Conservation (phyloP, 2,113 vertebrate genomes). For the Pongo abelii region DNA sequence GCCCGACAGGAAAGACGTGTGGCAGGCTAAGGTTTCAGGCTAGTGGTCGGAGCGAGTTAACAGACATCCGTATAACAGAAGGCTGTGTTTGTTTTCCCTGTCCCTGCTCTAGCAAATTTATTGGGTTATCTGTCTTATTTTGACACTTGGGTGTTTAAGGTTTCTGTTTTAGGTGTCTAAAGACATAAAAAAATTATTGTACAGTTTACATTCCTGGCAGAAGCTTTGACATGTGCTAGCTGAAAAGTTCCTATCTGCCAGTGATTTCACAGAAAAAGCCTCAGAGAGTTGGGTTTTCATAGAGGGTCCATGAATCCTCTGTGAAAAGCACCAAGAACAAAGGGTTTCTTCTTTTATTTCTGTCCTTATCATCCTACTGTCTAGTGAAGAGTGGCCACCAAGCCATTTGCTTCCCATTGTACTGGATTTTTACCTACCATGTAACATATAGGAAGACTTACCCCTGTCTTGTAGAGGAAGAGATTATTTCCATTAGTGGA, state of each 20-base stretch:
- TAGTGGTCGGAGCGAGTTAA: conserved; percentile 59
- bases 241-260: conserved; percentile 63
- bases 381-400: neutral
- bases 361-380: neutral
- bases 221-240: conserved; percentile 75
- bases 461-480: neutral
- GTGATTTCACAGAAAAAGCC: conserved; percentile 9
- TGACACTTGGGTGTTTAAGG: conserved; percentile 76
- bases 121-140: conserved; percentile 79
- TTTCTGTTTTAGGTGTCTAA: conserved; percentile 79
- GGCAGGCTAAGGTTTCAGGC: conserved; percentile 71
- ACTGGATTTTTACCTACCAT: neutral
- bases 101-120: conserved; percentile 67
- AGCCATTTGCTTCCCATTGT: neutral
- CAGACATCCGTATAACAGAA: conserved; percentile 59
- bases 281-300: neutral
- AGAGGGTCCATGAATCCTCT: neutral
- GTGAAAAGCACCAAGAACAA: conserved; percentile 23
- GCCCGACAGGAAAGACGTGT: conserved; percentile 70
- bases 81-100: conserved; percentile 78
- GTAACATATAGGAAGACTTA: neutral
- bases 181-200: conserved; percentile 78
- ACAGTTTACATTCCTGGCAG: conserved; percentile 68
- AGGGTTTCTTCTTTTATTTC: conserved; percentile 8
- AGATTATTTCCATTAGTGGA: neutral